Evolutionary conservation across 2,113 vertebrate genomes (phyloP), one percentile per base, ranked within the genome.

Genomic region (Toxotes jaculatrix): DNA sequence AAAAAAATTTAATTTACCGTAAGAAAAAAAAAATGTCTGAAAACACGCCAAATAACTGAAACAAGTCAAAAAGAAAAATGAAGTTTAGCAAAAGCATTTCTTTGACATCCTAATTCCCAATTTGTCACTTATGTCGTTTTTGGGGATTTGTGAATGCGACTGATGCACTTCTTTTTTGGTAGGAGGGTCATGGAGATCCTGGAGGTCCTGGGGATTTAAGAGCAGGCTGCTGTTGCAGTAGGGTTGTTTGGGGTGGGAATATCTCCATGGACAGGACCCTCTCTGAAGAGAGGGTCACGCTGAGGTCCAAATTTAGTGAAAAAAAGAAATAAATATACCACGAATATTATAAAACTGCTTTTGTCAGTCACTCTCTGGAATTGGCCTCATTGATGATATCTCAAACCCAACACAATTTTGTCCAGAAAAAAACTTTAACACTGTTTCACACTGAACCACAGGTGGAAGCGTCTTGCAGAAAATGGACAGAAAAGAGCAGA

Each of bases 401-500:
- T 74, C 59, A 63, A 19, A 55, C 66, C 61, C n/a, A 73, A 16
- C 43, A 55, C 4, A 23, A 27, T 56, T 13, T 34, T 65, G 27
- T n/a, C 43, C 63, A 21, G 16, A 64, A 32, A 10, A 79, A 70
- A 70, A 38, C 60, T 49, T 63, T 8, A 31, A 47, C 23, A 11
- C 21, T 47, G 8, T 38, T 61, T 51, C 31, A 47, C 38, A 55
- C 8, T 31, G n/a, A 12, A 42, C 23, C 59, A 64, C 14, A 57
- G 23, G 40, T 67, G 21, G 7, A 23, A 61, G 43, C 67, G 63
- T 76, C 40, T 74, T 42, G n/a, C 19, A 69, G 61, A 75, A 82
- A 86, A 82, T 45, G 16, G 36, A 57, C 53, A 79, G 66, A 67
- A 61, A 60, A 71, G 38, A 82, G 64, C 63, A 74, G 38, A 73